Base-by-base conservation (phyloP, 2,888 invertebrate genomes). In the Acleris sparsana region DNA sequence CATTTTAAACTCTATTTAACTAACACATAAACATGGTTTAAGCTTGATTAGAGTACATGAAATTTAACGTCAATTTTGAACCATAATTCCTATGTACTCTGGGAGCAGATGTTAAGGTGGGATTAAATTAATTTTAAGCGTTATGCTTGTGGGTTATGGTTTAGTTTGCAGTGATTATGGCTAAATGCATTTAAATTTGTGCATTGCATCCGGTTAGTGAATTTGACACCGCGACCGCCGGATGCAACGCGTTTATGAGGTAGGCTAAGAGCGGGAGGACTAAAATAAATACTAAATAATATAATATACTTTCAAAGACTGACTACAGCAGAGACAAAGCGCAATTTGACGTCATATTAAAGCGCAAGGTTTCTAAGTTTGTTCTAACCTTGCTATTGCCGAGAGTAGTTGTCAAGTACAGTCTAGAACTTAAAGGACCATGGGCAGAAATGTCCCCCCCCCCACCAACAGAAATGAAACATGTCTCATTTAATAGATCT, bases 221-320 rank as follows among this genome's bases (percentile, higher is more conserved):
- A 61, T 65, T 65, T 65, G 65, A 65, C 65, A 65, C 51, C 55
- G 29, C 60, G 51, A 61, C 65, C 60, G 60, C 59, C 18, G 44
- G 29, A 29, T 61, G 55, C 60, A 56, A 56, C 22, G 60, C 53
- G 60, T 56, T 60, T 61, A 61, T 49, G 49, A 55, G 18, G 3
- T 65, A 65, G 65, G 9, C 33, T 11, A 55, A 46, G 65, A 60
- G 55, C 43, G 33, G 2, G 18, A 17, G 11, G 5, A 18, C 5
- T 20, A 49, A 11, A 18, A 17, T 49, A 20, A 49, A 49, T 17
- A 7, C 17, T 5, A 49, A 49, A 49, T 49, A 49, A n/a, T n/a
- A 0, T 33, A 33, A 9, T 33, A 33, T 33, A 33, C 9, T 3
- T 9, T 9, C 9, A 9, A 33, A 25, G 6, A 25, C 25, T 33